Conservation (phyloP, 1,140 invertebrate genomes). For the Odontomachus brunneus region DNA sequence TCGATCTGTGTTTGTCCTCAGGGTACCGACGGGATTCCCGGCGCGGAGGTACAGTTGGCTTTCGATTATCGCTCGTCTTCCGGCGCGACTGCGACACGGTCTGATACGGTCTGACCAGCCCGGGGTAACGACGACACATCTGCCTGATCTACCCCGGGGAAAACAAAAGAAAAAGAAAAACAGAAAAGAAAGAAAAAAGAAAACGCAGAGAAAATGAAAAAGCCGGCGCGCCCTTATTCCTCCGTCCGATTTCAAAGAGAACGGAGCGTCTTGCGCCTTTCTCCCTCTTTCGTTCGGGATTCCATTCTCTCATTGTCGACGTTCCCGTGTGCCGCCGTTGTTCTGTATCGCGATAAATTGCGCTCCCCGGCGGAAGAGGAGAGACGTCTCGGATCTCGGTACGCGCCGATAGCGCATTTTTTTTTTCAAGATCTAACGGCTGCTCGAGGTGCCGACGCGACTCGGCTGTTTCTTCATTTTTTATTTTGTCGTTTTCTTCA, state of each 20-base stretch:
- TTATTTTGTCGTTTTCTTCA: too few relatives aligned
- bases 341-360: background rate
- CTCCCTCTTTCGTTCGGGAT: conserved; percentile 62
- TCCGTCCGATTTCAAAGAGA: conserved; percentile 60
- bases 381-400: too few relatives aligned
- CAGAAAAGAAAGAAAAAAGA: conserved; percentile 12
- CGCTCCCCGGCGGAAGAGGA: too few relatives aligned
- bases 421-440: too few relatives aligned
- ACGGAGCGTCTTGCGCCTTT: conserved; percentile 63
- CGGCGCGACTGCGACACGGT: conserved; percentile 70
- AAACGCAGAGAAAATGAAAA: too few relatives aligned
- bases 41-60: conserved; percentile 90
- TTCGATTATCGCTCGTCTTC: conserved; percentile 72
- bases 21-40: conserved; percentile 97
- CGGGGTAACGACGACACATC: conserved; percentile 73
- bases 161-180: conserved; percentile 43
- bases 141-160: conserved; percentile 73
- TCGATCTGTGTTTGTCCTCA: conserved; percentile 86
- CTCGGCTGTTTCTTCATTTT: too few relatives aligned
- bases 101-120: conserved; percentile 73
- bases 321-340: background rate
- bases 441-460: too few relatives aligned
- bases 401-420: too few relatives aligned
- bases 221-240: conserved; percentile 38
- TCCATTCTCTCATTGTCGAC: background rate